phyloP scores from a whole-genome alignment of 2,113 vertebrate species.

The Engystomops pustulosus region DNA sequence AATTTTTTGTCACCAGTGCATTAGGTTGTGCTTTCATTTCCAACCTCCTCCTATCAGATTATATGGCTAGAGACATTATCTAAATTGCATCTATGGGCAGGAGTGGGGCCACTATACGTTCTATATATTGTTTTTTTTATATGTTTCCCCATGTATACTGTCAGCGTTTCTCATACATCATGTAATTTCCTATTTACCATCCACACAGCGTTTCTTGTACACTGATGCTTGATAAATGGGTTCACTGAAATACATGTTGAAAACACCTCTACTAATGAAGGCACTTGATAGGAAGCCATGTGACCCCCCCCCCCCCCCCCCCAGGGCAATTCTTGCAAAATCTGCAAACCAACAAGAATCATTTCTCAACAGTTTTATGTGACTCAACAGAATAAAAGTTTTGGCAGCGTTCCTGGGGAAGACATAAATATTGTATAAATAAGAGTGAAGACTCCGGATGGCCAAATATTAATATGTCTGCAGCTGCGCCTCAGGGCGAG shows the following conservation, averaged over 20 bases:
- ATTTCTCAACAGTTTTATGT: slow-evolving; percentile 8
- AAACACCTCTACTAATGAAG: neutral
- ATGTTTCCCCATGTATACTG: neutral
- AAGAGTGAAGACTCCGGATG: slow-evolving; percentile 1
- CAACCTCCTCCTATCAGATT: too few relatives aligned
- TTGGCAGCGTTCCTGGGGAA: slow-evolving; percentile 8
- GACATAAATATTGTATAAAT: slow-evolving; percentile 43
- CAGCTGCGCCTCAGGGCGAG: neutral
- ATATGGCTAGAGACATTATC: too few relatives aligned
- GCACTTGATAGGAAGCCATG: neutral
- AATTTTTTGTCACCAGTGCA: too few relatives aligned
- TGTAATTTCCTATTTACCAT: neutral
- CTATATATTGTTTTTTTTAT: too few relatives aligned
- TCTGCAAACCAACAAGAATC: slow-evolving; percentile 24
- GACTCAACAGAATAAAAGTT: slow-evolving; percentile 16
- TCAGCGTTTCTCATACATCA: neutral
- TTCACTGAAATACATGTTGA: neutral
- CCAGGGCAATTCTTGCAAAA: neutral
- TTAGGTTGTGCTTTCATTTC: too few relatives aligned
- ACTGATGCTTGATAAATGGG: neutral
- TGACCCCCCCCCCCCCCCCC: too few relatives aligned
- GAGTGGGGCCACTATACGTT: too few relatives aligned
- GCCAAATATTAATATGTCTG: slow-evolving; percentile 11
- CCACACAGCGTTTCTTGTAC: neutral
- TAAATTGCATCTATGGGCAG: too few relatives aligned